Conservation (phyloP, 2,797 vertebrate species). For the Leucoraja ocellata region DNA sequence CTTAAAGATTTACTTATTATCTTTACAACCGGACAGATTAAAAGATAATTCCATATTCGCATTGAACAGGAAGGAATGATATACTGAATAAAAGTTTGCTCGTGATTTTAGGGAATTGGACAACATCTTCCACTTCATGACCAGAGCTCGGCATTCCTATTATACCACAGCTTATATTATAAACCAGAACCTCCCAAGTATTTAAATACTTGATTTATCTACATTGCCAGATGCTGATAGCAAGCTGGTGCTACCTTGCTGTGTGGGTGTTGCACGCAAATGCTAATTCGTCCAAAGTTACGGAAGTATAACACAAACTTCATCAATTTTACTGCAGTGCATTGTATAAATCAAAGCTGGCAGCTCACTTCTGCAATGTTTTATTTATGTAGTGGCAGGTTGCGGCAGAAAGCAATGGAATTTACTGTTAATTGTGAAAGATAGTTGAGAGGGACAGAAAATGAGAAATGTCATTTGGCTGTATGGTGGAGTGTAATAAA, state of each 20-base stretch:
- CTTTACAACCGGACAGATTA: neutral
- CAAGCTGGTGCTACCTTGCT: neutral
- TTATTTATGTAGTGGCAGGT: slow-evolving; percentile 56
- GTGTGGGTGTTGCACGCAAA: neutral
- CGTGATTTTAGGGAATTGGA: neutral
- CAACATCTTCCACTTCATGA: neutral
- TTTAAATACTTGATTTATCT: neutral
- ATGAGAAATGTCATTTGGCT: slow-evolving; percentile 33
- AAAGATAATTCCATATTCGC: neutral
- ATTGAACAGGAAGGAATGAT: neutral
- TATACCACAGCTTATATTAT: neutral
- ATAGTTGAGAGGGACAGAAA: slow-evolving; percentile 34
- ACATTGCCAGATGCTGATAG: neutral
- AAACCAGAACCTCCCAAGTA: neutral
- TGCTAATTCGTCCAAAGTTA: slow-evolving; percentile 43
- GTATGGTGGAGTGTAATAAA: slow-evolving; percentile 19
- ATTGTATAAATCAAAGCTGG: slow-evolving; percentile 54
- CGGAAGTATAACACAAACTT: slow-evolving; percentile 53
- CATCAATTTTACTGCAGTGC: slow-evolving; percentile 47
- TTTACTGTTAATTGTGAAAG: slow-evolving; percentile 53
- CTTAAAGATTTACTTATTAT: neutral
- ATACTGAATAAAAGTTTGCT: neutral
- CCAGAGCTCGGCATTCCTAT: neutral
- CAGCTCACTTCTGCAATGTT: slow-evolving; percentile 50
- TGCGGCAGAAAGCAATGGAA: slow-evolving; percentile 43